A percentile compares a stretch with the other conserved stretches of the same genome.
Conservation (phyloP, 2,888 invertebrate genomes). For the Drosophila anceps region DNA sequence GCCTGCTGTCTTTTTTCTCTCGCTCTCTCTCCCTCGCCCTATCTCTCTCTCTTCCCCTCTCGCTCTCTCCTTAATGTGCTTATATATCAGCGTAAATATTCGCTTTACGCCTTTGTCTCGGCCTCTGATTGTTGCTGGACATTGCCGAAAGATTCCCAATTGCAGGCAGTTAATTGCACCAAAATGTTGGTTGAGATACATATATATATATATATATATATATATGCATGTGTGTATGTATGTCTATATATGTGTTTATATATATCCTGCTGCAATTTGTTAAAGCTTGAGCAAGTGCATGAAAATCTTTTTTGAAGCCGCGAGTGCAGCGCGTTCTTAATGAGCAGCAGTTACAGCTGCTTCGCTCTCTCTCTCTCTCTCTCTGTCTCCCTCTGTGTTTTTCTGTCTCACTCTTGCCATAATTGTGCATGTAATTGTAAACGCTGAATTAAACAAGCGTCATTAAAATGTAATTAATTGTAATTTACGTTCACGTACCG, state of each 20-base stretch:
- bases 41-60: background rate
- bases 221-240: background rate
- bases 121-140: constrained; percentile 57
- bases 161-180: constrained; percentile 56
- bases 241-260: background rate
- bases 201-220: background rate
- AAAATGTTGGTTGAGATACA: constrained; percentile 42
- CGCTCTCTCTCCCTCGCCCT: background rate
- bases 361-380: constrained; percentile 6
- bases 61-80: constrained; percentile 76
- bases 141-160: background rate
- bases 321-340: constrained; percentile 52
- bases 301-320: constrained; percentile 41
- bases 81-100: constrained; percentile 83
- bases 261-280: constrained; percentile 54
- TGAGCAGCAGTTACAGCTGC: constrained; percentile 54
- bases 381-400: constrained; percentile 13
- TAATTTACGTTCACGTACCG: constrained; percentile 79
- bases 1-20: constrained; percentile 70
- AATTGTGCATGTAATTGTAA: constrained; percentile 82
- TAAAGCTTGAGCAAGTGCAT: constrained; percentile 73
- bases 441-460: constrained; percentile 83
- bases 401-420: constrained; percentile 51
- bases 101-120: constrained; percentile 65
- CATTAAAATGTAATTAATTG: constrained; percentile 84